Evolutionary conservation across 2,797 vertebrate genomes (phyloP).

Genomic region (Gymnothorax reevesii): DNA sequence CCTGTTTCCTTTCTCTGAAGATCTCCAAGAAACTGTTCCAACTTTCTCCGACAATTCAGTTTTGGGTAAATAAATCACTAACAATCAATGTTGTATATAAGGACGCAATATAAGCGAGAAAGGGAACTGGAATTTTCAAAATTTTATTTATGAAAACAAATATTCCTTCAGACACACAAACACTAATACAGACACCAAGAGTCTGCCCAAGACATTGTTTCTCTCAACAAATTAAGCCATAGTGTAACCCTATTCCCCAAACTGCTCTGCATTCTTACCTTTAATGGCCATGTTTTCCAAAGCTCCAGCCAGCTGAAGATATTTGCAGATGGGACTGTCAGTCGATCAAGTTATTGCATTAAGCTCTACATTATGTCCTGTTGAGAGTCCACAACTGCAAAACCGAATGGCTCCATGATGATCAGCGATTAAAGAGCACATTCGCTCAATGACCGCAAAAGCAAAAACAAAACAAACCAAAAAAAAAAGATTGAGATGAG

Average conservation of each 20-base stretch:
- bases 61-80: neutral
- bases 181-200: neutral
- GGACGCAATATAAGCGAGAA: neutral
- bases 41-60: neutral
- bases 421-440: neutral
- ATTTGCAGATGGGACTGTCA: neutral
- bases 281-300: neutral
- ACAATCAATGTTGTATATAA: neutral
- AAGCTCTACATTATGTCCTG: neutral
- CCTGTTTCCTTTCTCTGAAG: neutral
- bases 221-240: neutral
- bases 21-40: neutral
- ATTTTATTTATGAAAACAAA: neutral
- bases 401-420: neutral
- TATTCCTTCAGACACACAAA: neutral
- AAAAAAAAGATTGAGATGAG: neutral
- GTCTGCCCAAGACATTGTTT: constrained; percentile 8
- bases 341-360: neutral
- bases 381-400: neutral
- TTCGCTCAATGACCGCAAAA: neutral
- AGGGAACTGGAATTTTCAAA: neutral
- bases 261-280: neutral
- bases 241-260: neutral
- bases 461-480: neutral
- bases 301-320: neutral